phyloP scores from a whole-genome alignment of 1,140 invertebrate species.

The Chelonus insularis region DNA sequence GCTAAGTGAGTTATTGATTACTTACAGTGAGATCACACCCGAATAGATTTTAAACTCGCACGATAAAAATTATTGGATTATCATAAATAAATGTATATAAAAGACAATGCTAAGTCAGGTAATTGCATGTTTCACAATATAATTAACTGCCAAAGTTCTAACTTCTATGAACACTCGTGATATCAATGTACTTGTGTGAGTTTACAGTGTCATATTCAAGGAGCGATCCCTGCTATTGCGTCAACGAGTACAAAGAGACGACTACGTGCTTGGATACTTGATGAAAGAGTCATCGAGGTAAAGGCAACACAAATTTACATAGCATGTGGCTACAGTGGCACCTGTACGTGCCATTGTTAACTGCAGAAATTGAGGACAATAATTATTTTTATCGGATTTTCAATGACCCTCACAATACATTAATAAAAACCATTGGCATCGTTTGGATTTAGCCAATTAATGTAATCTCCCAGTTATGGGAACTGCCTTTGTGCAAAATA shows the following conservation, averaged over 20 bases:
- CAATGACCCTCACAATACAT: background rate
- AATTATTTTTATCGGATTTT: background rate
- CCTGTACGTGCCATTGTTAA: background rate
- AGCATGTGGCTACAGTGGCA: background rate
- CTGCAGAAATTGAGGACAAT: background rate
- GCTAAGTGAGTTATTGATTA: constrained; percentile 2
- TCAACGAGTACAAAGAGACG: background rate
- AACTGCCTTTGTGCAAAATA: too few relatives aligned
- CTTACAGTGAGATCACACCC: constrained; percentile 1
- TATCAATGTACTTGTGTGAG: background rate
- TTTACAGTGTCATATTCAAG: constrained; percentile 6
- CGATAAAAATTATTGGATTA: background rate
- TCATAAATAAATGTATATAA: background rate
- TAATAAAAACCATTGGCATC: too few relatives aligned
- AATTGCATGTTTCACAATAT: background rate
- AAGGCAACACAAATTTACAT: constrained; percentile 4
- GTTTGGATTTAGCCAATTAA: too few relatives aligned
- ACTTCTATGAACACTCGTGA: background rate
- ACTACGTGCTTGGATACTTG: constrained; percentile 5
- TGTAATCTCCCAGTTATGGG: too few relatives aligned
- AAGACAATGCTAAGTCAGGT: background rate
- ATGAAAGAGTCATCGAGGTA: constrained; percentile 7
- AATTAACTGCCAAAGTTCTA: background rate
- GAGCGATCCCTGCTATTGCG: constrained; percentile 15
- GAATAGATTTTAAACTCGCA: background rate